Evolutionary conservation across 2,888 invertebrate species (phyloP), one percentile per base, ranked within the genome.

Genomic region (Leucophenga montana): DNA sequence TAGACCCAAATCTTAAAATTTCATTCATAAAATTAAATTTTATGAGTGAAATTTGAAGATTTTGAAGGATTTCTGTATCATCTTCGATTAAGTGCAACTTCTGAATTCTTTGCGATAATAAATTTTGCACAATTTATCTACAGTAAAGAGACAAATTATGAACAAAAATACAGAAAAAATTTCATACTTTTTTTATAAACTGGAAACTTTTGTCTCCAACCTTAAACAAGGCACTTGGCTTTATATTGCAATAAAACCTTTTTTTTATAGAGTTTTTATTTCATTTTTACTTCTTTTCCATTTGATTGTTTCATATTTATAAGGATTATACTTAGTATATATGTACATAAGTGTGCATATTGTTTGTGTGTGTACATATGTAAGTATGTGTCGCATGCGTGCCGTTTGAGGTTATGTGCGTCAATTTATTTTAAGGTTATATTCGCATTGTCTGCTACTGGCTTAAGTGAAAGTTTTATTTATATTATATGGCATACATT

Each of bases 221-320:
- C 39, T 39, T 39, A 39, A 39, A 39, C 9, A 11, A 39, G 39
- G 39, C 39, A 39, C 75, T 66, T 71, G 68, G 70, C 72, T 77
- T 71, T 57, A 65, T 57, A 44, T 48, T 62, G 64, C 39, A 14
- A 69, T 67, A 70, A 57, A 68, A 64, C 71, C 70, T 66, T 68
- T 50, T 65, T 44, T 64, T n/a, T 56, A 54, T 69, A 67, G 62
- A 71, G 72, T 18, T 46, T 16, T 67, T 14, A 14, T 31, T 57
- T 46, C 67, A 67, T 65, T 72, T 72, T 75, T 72, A 72, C 73
- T 75, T 70, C 67, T 68, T 75, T 76, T 76, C 80, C 78, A 77
- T 83, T 80, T 83, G 84, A 83, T 81, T 81, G 84, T 82, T 83
- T 82, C 77, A 77, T 83, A 81, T 81, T 83, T 82, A 78, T 81